Conservation (phyloP, 1,140 invertebrate species). For the Heliconius hermathena region DNA sequence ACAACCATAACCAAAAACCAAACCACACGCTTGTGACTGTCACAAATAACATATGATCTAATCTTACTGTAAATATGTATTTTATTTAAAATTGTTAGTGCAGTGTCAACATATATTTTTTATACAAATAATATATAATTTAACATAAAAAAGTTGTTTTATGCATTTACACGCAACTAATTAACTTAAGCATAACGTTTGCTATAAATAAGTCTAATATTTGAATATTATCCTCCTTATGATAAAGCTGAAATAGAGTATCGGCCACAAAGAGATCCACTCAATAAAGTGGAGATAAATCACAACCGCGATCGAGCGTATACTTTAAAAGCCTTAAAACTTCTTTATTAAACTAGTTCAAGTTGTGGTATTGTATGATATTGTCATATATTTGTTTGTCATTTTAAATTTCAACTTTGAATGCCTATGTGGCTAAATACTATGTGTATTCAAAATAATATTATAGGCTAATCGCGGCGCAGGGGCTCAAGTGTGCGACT, state of each 20-base stretch:
- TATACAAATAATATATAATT: background rate
- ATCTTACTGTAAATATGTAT: too few species aligned
- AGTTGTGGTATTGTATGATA: slow-evolving; percentile 10
- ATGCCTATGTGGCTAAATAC: background rate
- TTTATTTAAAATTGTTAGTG: too few species aligned
- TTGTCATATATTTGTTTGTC: background rate
- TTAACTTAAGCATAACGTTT: background rate
- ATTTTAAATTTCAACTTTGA: background rate
- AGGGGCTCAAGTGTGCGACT: too few species aligned
- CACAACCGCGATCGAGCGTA: slow-evolving; percentile 46
- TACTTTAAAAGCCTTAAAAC: slow-evolving; percentile 44
- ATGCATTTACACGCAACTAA: background rate
- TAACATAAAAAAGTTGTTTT: background rate
- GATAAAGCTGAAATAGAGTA: slow-evolving; percentile 50
- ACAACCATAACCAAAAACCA: too few species aligned
- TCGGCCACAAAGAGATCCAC: slow-evolving; percentile 57
- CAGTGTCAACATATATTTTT: background rate
- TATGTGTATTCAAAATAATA: background rate
- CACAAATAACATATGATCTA: too few species aligned
- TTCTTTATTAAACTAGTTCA: slow-evolving; percentile 41
- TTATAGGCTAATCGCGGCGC: too few species aligned
- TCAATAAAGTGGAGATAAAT: slow-evolving; percentile 60
- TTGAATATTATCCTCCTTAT: slow-evolving; percentile 40
- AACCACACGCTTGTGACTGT: too few species aligned
- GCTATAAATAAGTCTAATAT: slow-evolving; percentile 23